phyloP scores from a whole-genome alignment of 2,797 vertebrate species.

The Falco rusticolus region DNA sequence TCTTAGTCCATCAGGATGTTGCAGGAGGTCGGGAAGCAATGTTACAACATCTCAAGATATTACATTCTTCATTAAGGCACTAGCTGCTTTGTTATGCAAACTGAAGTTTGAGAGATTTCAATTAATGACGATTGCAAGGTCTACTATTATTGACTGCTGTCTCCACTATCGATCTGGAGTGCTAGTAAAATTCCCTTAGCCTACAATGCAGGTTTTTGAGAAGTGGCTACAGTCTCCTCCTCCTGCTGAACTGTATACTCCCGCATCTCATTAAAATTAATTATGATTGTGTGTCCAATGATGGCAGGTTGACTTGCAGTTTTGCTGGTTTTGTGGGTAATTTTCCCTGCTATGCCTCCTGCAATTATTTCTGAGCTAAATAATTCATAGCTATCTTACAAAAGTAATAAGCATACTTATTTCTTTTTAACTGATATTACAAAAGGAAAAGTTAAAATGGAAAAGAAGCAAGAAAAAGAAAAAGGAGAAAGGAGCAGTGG shows the following conservation, averaged over 20 bases:
- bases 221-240: slow-evolving; percentile 18
- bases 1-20: background rate
- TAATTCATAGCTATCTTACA: slow-evolving; percentile 59
- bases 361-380: slow-evolving; percentile 60
- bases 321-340: slow-evolving; percentile 45
- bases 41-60: background rate
- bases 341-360: slow-evolving; percentile 21
- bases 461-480: background rate
- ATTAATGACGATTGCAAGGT: slow-evolving; percentile 65
- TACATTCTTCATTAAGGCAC: background rate
- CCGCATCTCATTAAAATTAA: slow-evolving; percentile 71
- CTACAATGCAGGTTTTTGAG: slow-evolving; percentile 36
- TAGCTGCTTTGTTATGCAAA: slow-evolving; percentile 65
- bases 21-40: background rate
- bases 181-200: slow-evolving; percentile 65
- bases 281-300: slow-evolving; percentile 21
- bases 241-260: slow-evolving; percentile 42
- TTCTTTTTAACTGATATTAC: slow-evolving; percentile 29
- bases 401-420: slow-evolving; percentile 10
- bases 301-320: background rate
- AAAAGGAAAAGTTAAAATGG: background rate
- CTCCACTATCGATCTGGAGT: slow-evolving; percentile 68
- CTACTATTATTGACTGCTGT: slow-evolving; percentile 67
- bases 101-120: slow-evolving; percentile 60
- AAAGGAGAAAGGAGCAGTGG: background rate